Evolutionary conservation across 2,797 vertebrate species (phyloP).

Genomic region (Dallia pectoralis): DNA sequence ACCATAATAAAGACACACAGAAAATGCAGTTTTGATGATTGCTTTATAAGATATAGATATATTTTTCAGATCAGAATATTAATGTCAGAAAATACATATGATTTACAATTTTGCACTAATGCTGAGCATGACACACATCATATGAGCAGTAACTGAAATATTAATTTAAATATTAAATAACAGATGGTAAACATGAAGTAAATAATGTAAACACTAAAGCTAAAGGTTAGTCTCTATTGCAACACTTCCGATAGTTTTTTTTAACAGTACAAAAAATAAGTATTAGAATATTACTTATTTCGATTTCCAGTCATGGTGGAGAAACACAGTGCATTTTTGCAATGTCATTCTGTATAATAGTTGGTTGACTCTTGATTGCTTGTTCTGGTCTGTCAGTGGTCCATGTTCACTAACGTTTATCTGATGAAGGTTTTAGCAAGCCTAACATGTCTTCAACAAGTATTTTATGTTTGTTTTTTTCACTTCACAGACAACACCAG

Average conservation of each 20-base stretch:
- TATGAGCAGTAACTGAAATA: conserved; percentile 97
- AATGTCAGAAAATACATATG: conserved; percentile 99
- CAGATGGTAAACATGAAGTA: conserved; percentile 83
- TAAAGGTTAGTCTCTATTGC: conserved; percentile 92
- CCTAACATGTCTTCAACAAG: conserved; percentile 11
- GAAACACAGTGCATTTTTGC: conserved; percentile 87
- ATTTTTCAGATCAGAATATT: conserved; percentile 94
- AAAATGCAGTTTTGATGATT: conserved; percentile 56
- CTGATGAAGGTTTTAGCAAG: conserved; percentile 43
- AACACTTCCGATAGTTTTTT: conserved; percentile 97
- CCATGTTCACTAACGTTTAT: conserved; percentile 61
- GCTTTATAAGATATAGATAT: conserved; percentile 85
- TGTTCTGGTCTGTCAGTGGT: conserved; percentile 74
- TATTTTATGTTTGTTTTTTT: neutral
- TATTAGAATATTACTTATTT: conserved; percentile 84
- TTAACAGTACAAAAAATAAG: conserved; percentile 90
- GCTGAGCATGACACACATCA: conserved; percentile 93
- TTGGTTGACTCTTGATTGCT: conserved; percentile 58
- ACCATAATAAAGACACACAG: conserved; percentile 40
- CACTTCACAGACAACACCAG: neutral
- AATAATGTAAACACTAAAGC: conserved; percentile 96
- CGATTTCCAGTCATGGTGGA: conserved; percentile 89
- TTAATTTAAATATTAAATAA: conserved; percentile 99
- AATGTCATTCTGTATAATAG: conserved; percentile 62
- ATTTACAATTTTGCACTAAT: conserved; percentile 98